These are phyloP conservation scores for Drosophila leonis DNA, from an alignment of 2,888 invertebrate species.

Conservation along the genomic window DNA sequence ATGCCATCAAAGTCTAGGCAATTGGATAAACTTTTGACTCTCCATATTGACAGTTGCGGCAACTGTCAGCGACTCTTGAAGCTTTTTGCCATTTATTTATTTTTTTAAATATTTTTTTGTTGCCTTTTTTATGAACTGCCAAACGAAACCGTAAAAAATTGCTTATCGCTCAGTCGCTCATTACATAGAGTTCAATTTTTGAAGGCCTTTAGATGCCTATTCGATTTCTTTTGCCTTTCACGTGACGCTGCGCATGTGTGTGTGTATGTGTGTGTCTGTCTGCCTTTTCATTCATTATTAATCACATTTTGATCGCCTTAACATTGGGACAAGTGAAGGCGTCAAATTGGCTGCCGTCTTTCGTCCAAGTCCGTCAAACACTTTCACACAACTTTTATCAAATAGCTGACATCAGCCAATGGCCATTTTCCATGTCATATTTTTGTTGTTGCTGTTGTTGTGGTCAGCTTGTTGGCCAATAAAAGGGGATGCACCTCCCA, in stretches of 20 bases:
- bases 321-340: slow-evolving; percentile 57
- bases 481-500: slow-evolving; percentile 29
- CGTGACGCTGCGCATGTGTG: slow-evolving; percentile 39
- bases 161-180: slow-evolving; percentile 36
- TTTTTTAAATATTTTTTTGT: not conserved
- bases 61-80: slow-evolving; percentile 4
- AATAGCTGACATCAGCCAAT: slow-evolving; percentile 58
- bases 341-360: slow-evolving; percentile 71
- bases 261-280: slow-evolving; percentile 1
- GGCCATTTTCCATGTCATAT: slow-evolving; percentile 60
- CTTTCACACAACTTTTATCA: slow-evolving; percentile 65
- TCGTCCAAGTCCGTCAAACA: slow-evolving; percentile 43
- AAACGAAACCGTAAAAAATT: slow-evolving; percentile 52
- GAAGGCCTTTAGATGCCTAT: slow-evolving; percentile 36
- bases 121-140: not conserved
- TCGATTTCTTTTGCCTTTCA: slow-evolving; percentile 69
- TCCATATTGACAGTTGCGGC: slow-evolving; percentile 17
- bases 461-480: slow-evolving; percentile 20
- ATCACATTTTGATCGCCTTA: slow-evolving; percentile 71
- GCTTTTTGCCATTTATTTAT: slow-evolving; percentile 1
- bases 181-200: slow-evolving; percentile 33
- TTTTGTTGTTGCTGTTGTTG: slow-evolving; percentile 21
- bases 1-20: slow-evolving; percentile 35
- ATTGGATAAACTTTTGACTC: slow-evolving; percentile 53
- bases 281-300: slow-evolving; percentile 60